These are phyloP conservation scores for Drosophila yooni DNA, from an alignment of 2,888 invertebrate genomes.

Conservation along the genomic window DNA sequence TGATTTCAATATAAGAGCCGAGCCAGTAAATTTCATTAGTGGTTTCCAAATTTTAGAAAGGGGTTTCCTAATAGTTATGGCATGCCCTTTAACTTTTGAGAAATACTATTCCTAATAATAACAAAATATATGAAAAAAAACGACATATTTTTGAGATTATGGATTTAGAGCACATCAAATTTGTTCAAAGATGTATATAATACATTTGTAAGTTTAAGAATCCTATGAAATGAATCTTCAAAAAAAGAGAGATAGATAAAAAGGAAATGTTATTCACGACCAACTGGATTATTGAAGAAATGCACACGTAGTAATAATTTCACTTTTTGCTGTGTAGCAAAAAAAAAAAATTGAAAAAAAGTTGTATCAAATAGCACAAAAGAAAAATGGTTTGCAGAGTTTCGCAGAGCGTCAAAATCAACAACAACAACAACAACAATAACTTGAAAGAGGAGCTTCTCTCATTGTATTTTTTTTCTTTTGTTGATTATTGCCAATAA, in stretches of 20 bases:
- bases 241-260: background rate
- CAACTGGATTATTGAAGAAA: background rate
- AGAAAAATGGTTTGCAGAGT: background rate
- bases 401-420: conserved; percentile 1
- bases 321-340: background rate
- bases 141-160: no score
- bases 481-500: background rate
- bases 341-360: background rate
- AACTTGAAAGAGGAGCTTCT: background rate
- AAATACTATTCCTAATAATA: no score
- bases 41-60: background rate
- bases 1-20: background rate
- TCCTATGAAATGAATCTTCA: background rate
- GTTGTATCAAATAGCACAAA: background rate
- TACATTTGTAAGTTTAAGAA: background rate
- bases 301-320: background rate
- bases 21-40: background rate
- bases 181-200: background rate
- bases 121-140: no score
- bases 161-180: background rate
- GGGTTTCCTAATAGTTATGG: background rate
- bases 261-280: background rate
- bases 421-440: background rate
- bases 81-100: background rate
- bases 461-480: background rate